Evolutionary conservation across 2,113 vertebrate genomes (phyloP).

Genomic region (Andinoacara biseriatus): DNA sequence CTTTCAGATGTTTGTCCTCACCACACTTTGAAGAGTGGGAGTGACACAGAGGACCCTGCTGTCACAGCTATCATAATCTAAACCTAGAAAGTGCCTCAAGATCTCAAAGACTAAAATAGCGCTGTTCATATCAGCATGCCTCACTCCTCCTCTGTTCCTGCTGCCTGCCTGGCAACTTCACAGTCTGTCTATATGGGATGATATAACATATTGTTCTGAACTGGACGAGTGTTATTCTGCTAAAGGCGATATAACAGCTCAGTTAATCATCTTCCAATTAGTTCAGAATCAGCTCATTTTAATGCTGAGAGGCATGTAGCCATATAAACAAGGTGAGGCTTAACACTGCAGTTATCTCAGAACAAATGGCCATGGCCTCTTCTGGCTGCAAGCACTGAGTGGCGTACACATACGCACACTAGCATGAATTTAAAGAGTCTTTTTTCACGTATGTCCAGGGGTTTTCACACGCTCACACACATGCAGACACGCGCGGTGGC

Average conservation of each 20-base stretch:
- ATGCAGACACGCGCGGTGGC: neutral
- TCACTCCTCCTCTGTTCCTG: conserved; percentile 60
- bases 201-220: conserved; percentile 57
- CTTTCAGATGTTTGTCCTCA: conserved; percentile 38
- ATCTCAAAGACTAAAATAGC: conserved; percentile 76
- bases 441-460: neutral
- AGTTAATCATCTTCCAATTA: conserved; percentile 3
- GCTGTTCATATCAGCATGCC: conserved; percentile 68
- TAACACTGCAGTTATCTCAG: conserved; percentile 10
- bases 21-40: neutral
- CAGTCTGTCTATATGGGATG: conserved; percentile 47
- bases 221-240: conserved; percentile 10
- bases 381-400: conserved; percentile 7
- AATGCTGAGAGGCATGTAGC: conserved; percentile 1
- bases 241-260: conserved; percentile 2
- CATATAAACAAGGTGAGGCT: neutral
- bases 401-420: neutral
- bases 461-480: conserved; percentile 1
- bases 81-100: conserved; percentile 63
- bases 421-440: neutral
- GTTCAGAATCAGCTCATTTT: neutral
- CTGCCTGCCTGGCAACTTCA: conserved; percentile 67
- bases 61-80: conserved; percentile 55
- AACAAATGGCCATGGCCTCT: conserved; percentile 26
- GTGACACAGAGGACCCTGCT: conserved; percentile 39